Evolutionary conservation across 1,140 invertebrate species (phyloP), one percentile per base, ranked within the genome.

Genomic region (Tenebrio molitor): DNA sequence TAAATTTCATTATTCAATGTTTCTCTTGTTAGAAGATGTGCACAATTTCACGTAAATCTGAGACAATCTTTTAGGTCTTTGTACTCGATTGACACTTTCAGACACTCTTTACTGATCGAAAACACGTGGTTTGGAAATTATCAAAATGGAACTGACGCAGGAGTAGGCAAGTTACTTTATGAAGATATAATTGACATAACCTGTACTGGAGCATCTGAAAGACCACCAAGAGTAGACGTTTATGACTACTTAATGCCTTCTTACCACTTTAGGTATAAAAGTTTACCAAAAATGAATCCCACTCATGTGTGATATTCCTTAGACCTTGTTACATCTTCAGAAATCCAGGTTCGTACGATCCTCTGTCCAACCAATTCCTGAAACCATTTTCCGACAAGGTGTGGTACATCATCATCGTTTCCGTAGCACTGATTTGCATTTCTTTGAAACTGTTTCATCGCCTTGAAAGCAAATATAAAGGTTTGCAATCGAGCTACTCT

Each of bases 241-340:
- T 73, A 74, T 21, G 78, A 79, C 21, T 78, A 66, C 21, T 33
- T 79, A 5, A 64, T 74, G 14, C 78, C 78, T 0, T 70, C 73
- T 42, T 79, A 78, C 39, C 73, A 74, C 39, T 79, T 78, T 63
- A 72, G 74, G 74, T 77, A n/a, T n/a, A n/a, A n/a, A n/a, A n/a
- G n/a, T n/a, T n/a, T n/a, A n/a, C n/a, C n/a, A n/a, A n/a, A n/a
- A n/a, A n/a, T n/a, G n/a, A n/a, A n/a, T n/a, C n/a, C n/a, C n/a
- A n/a, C n/a, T n/a, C n/a, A n/a, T n/a, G n/a, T n/a, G n/a, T n/a
- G n/a, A n/a, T n/a, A n/a, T 50, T 74, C 8, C 73, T 44, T 63
- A 80, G 77, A 66, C 64, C 74, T 6, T 70, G 63, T 29, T 80
- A 77, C 44, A 75, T 75, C 19, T 78, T 76, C 33, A 62, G 71